Evolutionary conservation across 2,797 vertebrate species (phyloP).

Genomic region (Pseudochirops cupreus): DNA sequence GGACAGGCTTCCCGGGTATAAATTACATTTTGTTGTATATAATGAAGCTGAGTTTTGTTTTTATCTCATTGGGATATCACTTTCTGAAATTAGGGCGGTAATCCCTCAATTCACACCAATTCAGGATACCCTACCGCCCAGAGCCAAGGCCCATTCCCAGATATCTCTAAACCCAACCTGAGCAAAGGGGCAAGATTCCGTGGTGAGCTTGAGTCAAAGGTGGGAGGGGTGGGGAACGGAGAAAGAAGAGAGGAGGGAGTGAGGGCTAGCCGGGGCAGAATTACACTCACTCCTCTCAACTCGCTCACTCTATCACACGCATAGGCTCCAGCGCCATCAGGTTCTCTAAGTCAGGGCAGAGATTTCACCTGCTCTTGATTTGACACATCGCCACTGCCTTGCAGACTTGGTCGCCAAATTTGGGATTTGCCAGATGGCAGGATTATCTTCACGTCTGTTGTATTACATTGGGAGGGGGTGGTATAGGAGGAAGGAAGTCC

Average conservation of each 20-base stretch:
- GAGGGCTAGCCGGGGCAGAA: neutral
- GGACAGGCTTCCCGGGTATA: conserved; percentile 81
- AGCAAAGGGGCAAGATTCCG: neutral
- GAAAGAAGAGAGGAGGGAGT: neutral
- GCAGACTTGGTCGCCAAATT: conserved; percentile 67
- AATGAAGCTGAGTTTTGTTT: conserved; percentile 81
- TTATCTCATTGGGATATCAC: conserved; percentile 71
- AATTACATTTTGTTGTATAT: conserved; percentile 79
- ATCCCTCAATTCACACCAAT: conserved; percentile 53
- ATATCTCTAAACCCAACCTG: neutral
- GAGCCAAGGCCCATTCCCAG: neutral
- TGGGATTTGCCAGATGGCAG: conserved; percentile 79
- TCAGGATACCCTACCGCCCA: conserved; percentile 30
- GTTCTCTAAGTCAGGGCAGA: neutral
- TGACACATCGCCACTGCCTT: conserved; percentile 56
- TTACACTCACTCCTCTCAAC: neutral
- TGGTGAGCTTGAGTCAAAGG: neutral
- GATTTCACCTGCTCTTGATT: conserved; percentile 58
- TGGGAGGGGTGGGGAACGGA: neutral
- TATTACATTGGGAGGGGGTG: neutral
- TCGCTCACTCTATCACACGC: neutral
- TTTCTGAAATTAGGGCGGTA: conserved; percentile 72
- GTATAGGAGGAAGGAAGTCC: neutral
- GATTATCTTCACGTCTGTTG: conserved; percentile 74
- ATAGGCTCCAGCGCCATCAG: conserved; percentile 37